Evolutionary conservation across 2,888 invertebrate genomes (phyloP).

Genomic region (Pachymerium ferrugineum): DNA sequence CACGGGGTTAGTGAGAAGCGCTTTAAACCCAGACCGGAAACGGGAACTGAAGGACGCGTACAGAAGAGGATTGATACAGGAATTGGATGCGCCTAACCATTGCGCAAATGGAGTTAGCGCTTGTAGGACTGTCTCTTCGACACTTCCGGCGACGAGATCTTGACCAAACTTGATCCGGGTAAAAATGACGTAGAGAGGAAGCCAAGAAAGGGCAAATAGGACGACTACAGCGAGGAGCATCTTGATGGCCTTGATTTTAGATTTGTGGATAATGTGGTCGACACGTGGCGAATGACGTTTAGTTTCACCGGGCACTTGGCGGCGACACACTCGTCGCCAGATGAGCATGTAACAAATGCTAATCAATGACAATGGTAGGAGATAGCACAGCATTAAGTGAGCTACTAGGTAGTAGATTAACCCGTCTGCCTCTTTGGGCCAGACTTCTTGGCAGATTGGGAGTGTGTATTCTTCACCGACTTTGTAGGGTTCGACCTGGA

Average conservation of each 20-base stretch:
- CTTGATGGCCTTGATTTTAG: conserved; percentile 72
- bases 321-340: conserved; percentile 45
- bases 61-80: conserved; percentile 46
- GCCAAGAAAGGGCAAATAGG: conserved; percentile 84
- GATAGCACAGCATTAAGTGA: conserved; percentile 39
- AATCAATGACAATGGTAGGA: conserved; percentile 40
- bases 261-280: conserved; percentile 44
- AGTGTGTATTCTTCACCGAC: conserved; percentile 38
- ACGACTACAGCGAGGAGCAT: conserved; percentile 90
- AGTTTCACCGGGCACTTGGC: conserved; percentile 51
- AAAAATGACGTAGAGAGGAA: conserved; percentile 83
- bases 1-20: conserved; percentile 31
- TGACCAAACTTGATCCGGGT: conserved; percentile 63
- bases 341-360: conserved; percentile 40
- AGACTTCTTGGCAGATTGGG: conserved; percentile 39
- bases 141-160: conserved; percentile 49
- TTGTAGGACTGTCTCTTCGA: conserved; percentile 64
- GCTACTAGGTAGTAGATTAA: conserved; percentile 39
- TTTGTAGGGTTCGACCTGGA: conserved; percentile 47
- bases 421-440: conserved; percentile 36
- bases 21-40: conserved; percentile 43
- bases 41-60: conserved; percentile 46
- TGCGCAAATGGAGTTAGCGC: conserved; percentile 41
- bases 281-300: conserved; percentile 40
- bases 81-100: conserved; percentile 45